Conservation (phyloP, 2,797 vertebrate species). For the Eptatretus atami region DNA sequence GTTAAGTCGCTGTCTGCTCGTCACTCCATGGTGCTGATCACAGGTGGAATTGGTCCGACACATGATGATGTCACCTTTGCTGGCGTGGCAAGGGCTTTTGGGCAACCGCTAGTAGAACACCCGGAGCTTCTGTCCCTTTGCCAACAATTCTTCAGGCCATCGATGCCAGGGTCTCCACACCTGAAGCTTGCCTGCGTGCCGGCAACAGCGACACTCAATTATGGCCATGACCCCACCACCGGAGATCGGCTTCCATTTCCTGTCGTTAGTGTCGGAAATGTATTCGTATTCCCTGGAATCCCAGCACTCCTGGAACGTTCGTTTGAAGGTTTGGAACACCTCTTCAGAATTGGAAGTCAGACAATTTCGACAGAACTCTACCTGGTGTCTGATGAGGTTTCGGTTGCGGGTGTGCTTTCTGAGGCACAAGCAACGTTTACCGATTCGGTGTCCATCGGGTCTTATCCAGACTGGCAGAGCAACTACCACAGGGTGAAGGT, state of each 20-base stretch:
- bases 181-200: constrained; percentile 53
- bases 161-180: constrained; percentile 16
- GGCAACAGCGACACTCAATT: constrained; percentile 39
- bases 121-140: constrained; percentile 34
- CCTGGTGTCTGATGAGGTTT: constrained; percentile 30
- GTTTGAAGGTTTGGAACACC: constrained; percentile 30
- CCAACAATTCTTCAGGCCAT: constrained; percentile 21
- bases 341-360: constrained; percentile 20
- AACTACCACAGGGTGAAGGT: constrained; percentile 51
- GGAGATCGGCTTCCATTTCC: constrained; percentile 32
- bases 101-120: constrained; percentile 26
- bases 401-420: constrained; percentile 23
- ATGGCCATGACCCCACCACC: constrained; percentile 25
- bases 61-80: constrained; percentile 75
- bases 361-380: constrained; percentile 36
- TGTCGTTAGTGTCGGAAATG: constrained; percentile 53
- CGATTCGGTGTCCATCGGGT: constrained; percentile 29
- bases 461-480: constrained; percentile 63
- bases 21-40: constrained; percentile 49
- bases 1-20: constrained; percentile 27
- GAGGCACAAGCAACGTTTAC: constrained; percentile 24
- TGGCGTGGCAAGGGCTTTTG: constrained; percentile 43
- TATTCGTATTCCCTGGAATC: constrained; percentile 64
- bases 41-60: constrained; percentile 66
- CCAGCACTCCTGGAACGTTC: constrained; percentile 36